phyloP scores from a whole-genome alignment of 2,888 invertebrate genomes.

The Chrysotoxum bicinctum region DNA sequence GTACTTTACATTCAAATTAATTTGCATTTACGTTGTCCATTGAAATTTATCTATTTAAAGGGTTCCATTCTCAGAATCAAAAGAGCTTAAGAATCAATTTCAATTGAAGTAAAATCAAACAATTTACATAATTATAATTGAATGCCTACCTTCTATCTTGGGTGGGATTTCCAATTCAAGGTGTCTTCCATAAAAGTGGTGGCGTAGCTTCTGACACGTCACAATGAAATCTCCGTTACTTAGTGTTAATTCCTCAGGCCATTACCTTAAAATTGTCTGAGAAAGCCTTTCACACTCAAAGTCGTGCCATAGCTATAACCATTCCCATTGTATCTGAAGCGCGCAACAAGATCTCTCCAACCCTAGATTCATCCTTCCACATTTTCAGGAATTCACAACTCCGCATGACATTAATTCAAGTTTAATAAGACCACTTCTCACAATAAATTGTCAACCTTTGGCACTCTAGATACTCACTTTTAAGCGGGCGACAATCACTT shows the following conservation, averaged over 20 bases:
- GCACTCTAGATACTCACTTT: not conserved
- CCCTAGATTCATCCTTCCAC: not conserved
- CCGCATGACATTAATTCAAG: slow-evolving; percentile 59
- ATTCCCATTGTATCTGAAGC: not conserved
- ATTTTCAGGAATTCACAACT: slow-evolving; percentile 21
- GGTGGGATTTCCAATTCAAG: not conserved
- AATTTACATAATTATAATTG: slow-evolving; percentile 36
- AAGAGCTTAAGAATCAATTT: slow-evolving; percentile 45
- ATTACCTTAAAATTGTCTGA: slow-evolving; percentile 49
- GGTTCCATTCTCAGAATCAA: slow-evolving; percentile 3
- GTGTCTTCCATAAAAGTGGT: not conserved
- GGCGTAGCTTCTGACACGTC: slow-evolving; percentile 17
- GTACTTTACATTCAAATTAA: too few species aligned
- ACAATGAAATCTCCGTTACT: slow-evolving; percentile 58
- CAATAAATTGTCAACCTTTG: slow-evolving; percentile 57
- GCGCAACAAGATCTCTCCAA: not conserved
- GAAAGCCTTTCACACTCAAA: slow-evolving; percentile 1
- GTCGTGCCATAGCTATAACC: slow-evolving; percentile 16
- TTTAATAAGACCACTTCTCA: slow-evolving; percentile 59
- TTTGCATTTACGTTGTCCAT: not conserved
- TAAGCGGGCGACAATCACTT: slow-evolving; percentile 25
- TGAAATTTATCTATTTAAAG: not conserved
- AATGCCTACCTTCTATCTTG: not conserved
- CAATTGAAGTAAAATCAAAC: slow-evolving; percentile 39
- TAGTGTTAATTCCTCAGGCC: slow-evolving; percentile 58